Evolutionary conservation across 2,113 vertebrate genomes (phyloP).

Genomic region (Myocastor coypus): DNA sequence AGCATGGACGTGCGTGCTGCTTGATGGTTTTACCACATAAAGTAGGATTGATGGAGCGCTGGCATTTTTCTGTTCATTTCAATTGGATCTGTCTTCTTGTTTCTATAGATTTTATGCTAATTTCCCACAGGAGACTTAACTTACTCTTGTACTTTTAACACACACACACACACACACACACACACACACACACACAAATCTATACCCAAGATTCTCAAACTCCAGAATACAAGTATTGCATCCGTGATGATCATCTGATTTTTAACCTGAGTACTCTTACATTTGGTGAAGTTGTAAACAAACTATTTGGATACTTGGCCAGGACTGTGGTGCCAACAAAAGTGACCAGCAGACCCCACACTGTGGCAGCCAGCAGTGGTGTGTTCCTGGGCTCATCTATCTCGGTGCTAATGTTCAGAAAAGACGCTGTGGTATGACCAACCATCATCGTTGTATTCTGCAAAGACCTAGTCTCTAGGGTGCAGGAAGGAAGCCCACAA

Average conservation of each 20-base stretch:
- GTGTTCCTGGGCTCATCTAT: neutral
- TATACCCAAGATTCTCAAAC: constrained; percentile 60
- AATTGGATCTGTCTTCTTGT: constrained; percentile 37
- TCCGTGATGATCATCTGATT: constrained; percentile 36
- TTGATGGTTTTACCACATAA: constrained; percentile 5
- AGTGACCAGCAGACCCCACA: neutral
- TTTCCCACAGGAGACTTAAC: constrained; percentile 60
- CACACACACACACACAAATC: neutral
- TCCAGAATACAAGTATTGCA: constrained; percentile 39
- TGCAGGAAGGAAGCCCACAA: neutral
- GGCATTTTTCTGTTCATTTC: constrained; percentile 28
- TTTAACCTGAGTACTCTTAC: neutral
- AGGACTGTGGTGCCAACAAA: neutral
- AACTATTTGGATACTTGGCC: neutral
- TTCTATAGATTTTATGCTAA: constrained; percentile 65
- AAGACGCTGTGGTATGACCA: neutral
- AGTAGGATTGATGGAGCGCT: neutral
- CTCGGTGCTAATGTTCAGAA: neutral
- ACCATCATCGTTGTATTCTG: neutral
- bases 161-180: neutral
- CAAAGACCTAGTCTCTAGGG: neutral
- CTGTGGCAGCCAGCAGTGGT: neutral
- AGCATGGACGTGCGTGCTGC: neutral
- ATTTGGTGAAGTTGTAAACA: neutral
- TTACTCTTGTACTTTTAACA: constrained; percentile 46